Evolutionary conservation across 2,888 invertebrate genomes (phyloP).

Genomic region (Lordiphosa andalusiaca): DNA sequence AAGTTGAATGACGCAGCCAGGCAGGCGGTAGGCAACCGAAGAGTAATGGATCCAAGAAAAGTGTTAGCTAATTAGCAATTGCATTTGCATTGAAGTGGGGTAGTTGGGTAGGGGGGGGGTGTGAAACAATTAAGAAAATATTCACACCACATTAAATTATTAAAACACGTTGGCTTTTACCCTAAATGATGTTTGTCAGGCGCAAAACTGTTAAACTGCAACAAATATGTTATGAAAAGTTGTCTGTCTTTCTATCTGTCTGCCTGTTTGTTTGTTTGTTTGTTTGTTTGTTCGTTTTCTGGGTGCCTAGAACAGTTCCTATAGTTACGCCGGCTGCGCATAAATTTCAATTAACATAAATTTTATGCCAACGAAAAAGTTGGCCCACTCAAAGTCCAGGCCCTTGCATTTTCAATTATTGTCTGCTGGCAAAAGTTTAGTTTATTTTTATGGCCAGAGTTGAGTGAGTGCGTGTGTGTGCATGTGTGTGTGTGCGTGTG

Average conservation of each 20-base stretch:
- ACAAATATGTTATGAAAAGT: constrained; percentile 4
- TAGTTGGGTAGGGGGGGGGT: background rate
- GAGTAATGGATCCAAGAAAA: constrained; percentile 2
- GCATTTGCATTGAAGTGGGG: background rate
- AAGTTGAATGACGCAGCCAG: constrained; percentile 27
- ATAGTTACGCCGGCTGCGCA: constrained; percentile 31
- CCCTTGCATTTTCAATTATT: constrained; percentile 63
- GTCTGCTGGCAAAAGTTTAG: constrained; percentile 50
- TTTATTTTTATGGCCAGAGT: background rate
- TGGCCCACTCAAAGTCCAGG: constrained; percentile 19
- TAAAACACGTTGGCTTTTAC: too few species aligned
- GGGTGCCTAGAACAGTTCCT: too few species aligned
- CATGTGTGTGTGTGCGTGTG: constrained; percentile 15
- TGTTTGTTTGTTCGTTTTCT: too few species aligned
- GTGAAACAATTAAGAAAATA: too few species aligned
- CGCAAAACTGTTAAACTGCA: background rate
- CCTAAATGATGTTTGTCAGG: too few species aligned
- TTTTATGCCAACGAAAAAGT: constrained; percentile 53
- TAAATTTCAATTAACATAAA: constrained; percentile 75
- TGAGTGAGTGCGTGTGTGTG: constrained; percentile 11
- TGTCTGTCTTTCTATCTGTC: background rate
- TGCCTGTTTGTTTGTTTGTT: constrained; percentile 10
- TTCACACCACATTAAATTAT: too few species aligned
- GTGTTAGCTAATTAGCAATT: constrained; percentile 6
- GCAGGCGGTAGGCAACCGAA: too few species aligned